Base-by-base conservation (phyloP, 2,797 vertebrate genomes). In the Xiphophorus birchmanni region DNA sequence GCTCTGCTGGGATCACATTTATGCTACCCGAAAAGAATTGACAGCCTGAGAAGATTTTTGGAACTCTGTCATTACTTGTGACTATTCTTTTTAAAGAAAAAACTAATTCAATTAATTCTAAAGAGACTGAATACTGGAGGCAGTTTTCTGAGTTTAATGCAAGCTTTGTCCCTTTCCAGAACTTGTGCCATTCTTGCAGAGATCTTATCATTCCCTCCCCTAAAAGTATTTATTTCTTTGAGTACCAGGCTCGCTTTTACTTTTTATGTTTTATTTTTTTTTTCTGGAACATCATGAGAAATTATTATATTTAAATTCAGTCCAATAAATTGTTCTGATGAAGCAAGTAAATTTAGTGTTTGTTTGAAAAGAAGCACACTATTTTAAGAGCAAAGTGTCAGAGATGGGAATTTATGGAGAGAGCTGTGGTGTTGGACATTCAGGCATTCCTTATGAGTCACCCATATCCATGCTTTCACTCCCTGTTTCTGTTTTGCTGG, bases 201-300 rank as follows among this genome's bases (percentile, higher is more conserved):
- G 73, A 44, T 72, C 86, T 81, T 90, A 80, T 83, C 84, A 60
- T 87, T 87, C 80, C 79, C 81, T 83, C 71, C 83, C 82, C 82
- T 89, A 87, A 82, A 93, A 45, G 87, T 95, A 96, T 96, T 96
- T 96, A 95, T 96, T 95, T 88, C 75, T 63, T 89, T 32, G 87
- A 92, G 89, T 86, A 90, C 86, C 74, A 72, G 91, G 82, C 93
- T 87, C 77, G 89, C 82, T 81, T 85, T 92, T 82, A 82, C 82
- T 79, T 74, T 78, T 84, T n/a, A 35, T 81, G 37, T 74, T 84
- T 44, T 69, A 10, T 67, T 54, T 60, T 88, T 60, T 88, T 58
- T 52, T 82, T 72, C n/a, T 86, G 48, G 69, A 78, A 84, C 72
- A 81, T 82, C 79, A 83, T 82, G 78, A 87, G 54, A 89, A 89